Evolutionary conservation across 2,888 invertebrate genomes (phyloP), one percentile per base, ranked within the genome.

Genomic region (Rosalia funebris): DNA sequence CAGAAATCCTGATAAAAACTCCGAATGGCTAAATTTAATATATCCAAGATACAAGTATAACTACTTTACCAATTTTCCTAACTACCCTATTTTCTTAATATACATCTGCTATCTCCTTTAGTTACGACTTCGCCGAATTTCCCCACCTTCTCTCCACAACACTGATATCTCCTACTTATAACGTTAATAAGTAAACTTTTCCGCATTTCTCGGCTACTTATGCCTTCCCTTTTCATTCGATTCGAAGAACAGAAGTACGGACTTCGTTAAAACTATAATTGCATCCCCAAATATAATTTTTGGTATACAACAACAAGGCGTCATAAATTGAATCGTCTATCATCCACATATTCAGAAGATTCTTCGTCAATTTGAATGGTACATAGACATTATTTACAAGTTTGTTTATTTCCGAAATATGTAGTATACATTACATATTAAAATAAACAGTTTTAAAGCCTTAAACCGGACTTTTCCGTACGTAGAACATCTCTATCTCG

Each of bases 131-230:
- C 7, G 36, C 31, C 44, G 41, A 15, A 69, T 69, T 53, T 63
- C 54, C 62, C 57, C 47, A 70, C 74, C 66, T 65, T 62, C 31
- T 70, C 68, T 57, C 65, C 62, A 65, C 71, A 65, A 69, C 67
- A 69, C 75, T 77, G 77, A 77, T 78, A 76, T 74, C 75, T 72
- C 68, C 66, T 73, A 75, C 74, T 75, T 75, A 74, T 75, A 77
- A 75, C 75, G 72, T 77, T 79, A 79, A 79, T 79, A 79, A 78
- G 77, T 76, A 75, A 79, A 79, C 72, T 79, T 79, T 79, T 77
- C 74, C 77, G 71, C 76, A 77, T 77, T 76, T 78, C 75, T 77
- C 75, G 73, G 71, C 66, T 60, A 46, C 46, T 39, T 37, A 19
- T 12, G 39, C 65, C 63, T 64, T 62, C 65, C 64, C 73, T 71